Percentiles rank a stretch among this genome's conserved stretches.
Conservation (phyloP, 2,113 vertebrate genomes). For the Arvicanthis niloticus region DNA sequence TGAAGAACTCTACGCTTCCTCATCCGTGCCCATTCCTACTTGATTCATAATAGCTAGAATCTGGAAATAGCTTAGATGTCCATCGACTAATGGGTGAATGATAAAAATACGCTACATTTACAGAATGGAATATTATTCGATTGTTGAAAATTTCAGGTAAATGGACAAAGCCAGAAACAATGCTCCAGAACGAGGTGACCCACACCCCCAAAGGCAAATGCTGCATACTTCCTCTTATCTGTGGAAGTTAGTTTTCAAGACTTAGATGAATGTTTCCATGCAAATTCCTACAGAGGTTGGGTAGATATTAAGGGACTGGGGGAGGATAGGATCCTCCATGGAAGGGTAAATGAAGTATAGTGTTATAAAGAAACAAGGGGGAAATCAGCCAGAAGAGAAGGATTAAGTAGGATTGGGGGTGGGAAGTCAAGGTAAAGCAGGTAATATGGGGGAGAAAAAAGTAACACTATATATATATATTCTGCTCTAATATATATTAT, state of each 20-base stretch:
- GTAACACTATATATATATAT: too few relatives aligned
- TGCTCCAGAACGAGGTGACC: neutral
- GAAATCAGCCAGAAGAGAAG: neutral
- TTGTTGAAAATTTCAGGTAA: neutral
- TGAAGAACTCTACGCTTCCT: neutral
- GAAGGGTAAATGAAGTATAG: neutral
- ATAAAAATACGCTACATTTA: neutral
- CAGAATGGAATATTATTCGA: neutral
- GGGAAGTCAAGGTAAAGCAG: neutral
- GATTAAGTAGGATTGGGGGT: too few relatives aligned
- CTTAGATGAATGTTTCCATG: neutral
- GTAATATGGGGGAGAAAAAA: neutral
- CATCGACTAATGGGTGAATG: neutral
- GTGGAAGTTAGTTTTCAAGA: neutral
- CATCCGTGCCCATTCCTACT: too few relatives aligned
- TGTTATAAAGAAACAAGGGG: neutral
- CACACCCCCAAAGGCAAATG: neutral
- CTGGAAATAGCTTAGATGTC: neutral
- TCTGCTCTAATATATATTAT: neutral
- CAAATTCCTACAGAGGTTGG: neutral
- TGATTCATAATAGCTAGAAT: neutral
- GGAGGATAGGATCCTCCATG: neutral
- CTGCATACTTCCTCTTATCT: neutral
- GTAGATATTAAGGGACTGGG: too few relatives aligned
- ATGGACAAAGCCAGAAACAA: neutral